Conservation (phyloP, 2,797 vertebrate genomes). For the Arctocebus calabarensis region DNA sequence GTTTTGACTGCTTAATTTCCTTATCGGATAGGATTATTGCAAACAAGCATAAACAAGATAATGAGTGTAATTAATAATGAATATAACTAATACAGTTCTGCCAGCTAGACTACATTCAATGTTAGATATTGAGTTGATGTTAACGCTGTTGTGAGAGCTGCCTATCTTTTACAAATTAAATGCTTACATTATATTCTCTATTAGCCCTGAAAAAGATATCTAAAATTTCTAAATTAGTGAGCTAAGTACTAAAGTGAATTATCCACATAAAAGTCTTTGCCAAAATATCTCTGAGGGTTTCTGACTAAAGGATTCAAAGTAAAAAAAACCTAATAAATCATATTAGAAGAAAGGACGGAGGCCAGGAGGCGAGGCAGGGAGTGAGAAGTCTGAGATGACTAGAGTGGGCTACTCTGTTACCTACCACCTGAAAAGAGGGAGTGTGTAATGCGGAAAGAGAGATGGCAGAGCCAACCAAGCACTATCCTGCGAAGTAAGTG, state of each 20-base stretch:
- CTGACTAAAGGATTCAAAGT: not conserved
- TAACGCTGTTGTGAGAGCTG: not conserved
- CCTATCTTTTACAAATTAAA: not conserved
- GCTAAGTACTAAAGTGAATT: not conserved
- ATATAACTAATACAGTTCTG: not conserved
- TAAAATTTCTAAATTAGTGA: not conserved
- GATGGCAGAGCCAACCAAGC: not conserved
- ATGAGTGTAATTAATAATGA: not conserved
- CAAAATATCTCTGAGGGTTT: not conserved
- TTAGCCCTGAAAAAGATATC: not conserved
- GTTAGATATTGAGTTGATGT: not conserved
- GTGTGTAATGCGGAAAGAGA: not conserved
- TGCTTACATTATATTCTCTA: not conserved
- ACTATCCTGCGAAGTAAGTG: not conserved
- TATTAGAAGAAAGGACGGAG: not conserved
- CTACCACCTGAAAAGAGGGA: not conserved
- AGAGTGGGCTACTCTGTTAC: not conserved
- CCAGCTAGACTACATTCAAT: not conserved
- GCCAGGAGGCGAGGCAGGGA: not conserved
- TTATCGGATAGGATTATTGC: rapidly evolving
- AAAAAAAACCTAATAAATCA: not conserved
- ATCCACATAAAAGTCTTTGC: not conserved
- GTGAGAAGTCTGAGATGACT: not conserved
- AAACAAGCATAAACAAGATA: not conserved
- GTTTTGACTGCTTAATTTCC: not conserved